Evolutionary conservation across 2,888 invertebrate genomes (phyloP).

Genomic region (Hybos culiciformis): DNA sequence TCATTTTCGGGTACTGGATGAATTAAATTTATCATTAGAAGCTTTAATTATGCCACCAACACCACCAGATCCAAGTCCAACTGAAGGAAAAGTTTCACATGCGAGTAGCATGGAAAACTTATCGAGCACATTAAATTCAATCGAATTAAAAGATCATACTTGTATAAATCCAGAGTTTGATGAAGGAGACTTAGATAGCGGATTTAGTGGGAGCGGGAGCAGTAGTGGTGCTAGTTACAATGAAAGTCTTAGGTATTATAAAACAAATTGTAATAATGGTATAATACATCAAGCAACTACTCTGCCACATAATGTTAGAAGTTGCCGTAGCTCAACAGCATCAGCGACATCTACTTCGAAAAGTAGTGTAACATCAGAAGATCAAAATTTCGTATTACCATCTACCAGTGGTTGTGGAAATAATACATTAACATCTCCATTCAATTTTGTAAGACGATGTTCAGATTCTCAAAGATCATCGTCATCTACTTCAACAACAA

Average conservation of each 20-base stretch:
- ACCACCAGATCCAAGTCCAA: slow-evolving; percentile 33
- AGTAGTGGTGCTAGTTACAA: slow-evolving; percentile 74
- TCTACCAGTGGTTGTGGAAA: slow-evolving; percentile 10
- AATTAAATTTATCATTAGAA: slow-evolving; percentile 75
- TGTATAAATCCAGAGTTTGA: slow-evolving; percentile 35
- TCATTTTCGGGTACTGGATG: slow-evolving; percentile 70
- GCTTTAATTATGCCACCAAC: slow-evolving; percentile 78
- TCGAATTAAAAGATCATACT: slow-evolving; percentile 35
- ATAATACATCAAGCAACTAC: slow-evolving; percentile 20
- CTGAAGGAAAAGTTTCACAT: slow-evolving; percentile 40
- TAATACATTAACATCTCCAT: slow-evolving; percentile 21
- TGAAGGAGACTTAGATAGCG: slow-evolving; percentile 58
- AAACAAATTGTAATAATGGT: slow-evolving; percentile 23
- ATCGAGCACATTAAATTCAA: slow-evolving; percentile 31
- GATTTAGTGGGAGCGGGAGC: slow-evolving; percentile 50
- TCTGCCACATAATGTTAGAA: slow-evolving; percentile 31
- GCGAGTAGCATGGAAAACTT: slow-evolving; percentile 33
- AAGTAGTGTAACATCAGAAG: slow-evolving; percentile 34
- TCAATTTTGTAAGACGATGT: slow-evolving; percentile 29
- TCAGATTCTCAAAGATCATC: slow-evolving; percentile 31
- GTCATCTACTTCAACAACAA: slow-evolving; percentile 17
- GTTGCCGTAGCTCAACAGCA: slow-evolving; percentile 33
- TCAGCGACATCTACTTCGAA: slow-evolving; percentile 34
- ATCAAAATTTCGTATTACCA: slow-evolving; percentile 19
- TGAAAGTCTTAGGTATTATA: slow-evolving; percentile 48